phyloP scores from a whole-genome alignment of 2,113 vertebrate species.

The Callorhinus ursinus region DNA sequence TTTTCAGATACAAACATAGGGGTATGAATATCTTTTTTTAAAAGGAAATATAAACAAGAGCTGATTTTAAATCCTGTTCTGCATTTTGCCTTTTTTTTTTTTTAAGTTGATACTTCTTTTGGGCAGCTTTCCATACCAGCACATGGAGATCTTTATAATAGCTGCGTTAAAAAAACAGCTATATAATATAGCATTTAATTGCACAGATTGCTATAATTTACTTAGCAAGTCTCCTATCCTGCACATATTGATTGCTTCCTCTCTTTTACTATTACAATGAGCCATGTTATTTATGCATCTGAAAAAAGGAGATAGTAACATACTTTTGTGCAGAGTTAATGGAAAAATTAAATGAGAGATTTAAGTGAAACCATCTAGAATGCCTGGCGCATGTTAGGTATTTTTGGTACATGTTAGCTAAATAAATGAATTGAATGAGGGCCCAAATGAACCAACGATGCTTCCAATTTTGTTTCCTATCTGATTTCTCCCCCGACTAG shows the following conservation, averaged over 20 bases:
- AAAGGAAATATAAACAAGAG: slow-evolving; percentile 9
- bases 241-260: slow-evolving; percentile 35
- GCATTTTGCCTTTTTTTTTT: not conserved
- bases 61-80: slow-evolving; percentile 50
- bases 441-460: not conserved
- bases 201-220: slow-evolving; percentile 32
- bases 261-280: slow-evolving; percentile 24
- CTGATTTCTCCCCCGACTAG: not conserved
- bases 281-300: slow-evolving; percentile 34
- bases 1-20: slow-evolving; percentile 49
- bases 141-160: slow-evolving; percentile 27
- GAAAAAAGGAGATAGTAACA: slow-evolving; percentile 37
- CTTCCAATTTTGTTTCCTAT: slow-evolving; percentile 13
- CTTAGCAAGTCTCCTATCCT: slow-evolving; percentile 1
- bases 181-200: slow-evolving; percentile 42
- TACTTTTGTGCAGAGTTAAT: not conserved
- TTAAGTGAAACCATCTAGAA: slow-evolving; percentile 36
- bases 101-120: slow-evolving; percentile 29
- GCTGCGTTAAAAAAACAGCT: not conserved
- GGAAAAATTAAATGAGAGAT: slow-evolving; percentile 58
- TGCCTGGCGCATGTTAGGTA: not conserved
- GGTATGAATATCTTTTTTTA: not conserved
- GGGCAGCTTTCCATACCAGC: not conserved
- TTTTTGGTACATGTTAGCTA: slow-evolving; percentile 24
- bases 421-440: slow-evolving; percentile 14